A percentile compares a stretch with the other conserved stretches of the same genome.
These are phyloP conservation scores for Heteromurus nitidus DNA, from an alignment of 2,888 invertebrate genomes.

Conservation along the genomic window DNA sequence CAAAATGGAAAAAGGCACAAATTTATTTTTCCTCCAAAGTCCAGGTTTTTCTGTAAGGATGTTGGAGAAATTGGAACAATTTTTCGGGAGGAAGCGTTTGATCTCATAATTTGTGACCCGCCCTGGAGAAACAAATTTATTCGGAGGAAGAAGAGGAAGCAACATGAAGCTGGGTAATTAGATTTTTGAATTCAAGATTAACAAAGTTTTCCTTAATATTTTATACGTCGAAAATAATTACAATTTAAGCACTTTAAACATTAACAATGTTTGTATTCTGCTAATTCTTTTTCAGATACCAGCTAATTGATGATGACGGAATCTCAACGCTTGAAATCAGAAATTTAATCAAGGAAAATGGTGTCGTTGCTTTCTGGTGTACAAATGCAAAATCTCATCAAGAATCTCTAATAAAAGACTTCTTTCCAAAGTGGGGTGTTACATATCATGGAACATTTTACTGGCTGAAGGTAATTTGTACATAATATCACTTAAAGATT, in stretches of 20 bases:
- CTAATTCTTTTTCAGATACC: slow-evolving; percentile 82
- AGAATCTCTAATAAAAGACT: slow-evolving; percentile 81
- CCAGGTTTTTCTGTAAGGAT: slow-evolving; percentile 82
- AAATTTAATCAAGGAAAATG: slow-evolving; percentile 79
- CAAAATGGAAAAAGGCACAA: slow-evolving; percentile 74
- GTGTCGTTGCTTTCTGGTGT: slow-evolving; percentile 91
- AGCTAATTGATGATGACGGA: slow-evolving; percentile 86
- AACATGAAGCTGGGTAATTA: slow-evolving; percentile 79
- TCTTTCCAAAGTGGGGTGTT: slow-evolving; percentile 88
- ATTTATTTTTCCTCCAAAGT: slow-evolving; percentile 81
- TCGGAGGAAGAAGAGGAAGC: slow-evolving; percentile 83
- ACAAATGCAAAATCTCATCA: slow-evolving; percentile 88
- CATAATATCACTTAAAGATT: no score
- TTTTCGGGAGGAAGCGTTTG: slow-evolving; percentile 79
- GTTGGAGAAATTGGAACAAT: slow-evolving; percentile 77
- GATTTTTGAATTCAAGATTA: no score
- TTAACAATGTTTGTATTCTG: no score
- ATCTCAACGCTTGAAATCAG: slow-evolving; percentile 83
- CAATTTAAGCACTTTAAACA: no score
- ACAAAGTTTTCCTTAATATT: no score
- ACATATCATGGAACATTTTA: slow-evolving; percentile 85
- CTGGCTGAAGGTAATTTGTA: slow-evolving; percentile 90
- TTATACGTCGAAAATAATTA: no score
- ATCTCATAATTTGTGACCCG: slow-evolving; percentile 92
- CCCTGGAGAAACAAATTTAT: slow-evolving; percentile 98